Base-by-base conservation (phyloP, 2,888 invertebrate genomes). In the Lepidochitona cinerea region DNA sequence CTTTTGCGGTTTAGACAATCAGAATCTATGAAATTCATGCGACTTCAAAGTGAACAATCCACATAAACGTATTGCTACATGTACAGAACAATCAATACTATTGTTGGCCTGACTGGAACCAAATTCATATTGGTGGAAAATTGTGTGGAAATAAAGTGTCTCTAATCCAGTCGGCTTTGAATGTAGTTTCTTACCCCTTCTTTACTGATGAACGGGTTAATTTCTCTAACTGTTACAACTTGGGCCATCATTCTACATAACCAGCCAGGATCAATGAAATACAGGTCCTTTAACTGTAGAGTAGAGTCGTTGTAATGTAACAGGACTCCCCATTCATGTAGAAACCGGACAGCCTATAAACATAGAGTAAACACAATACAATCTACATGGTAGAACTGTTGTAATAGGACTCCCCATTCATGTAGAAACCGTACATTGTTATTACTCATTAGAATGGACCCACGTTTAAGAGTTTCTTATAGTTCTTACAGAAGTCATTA, bases 161-260 rank as follows among this genome's bases (percentile, higher is more conserved):
- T n/a, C n/a, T n/a, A n/a, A n/a, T n/a, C n/a, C n/a, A n/a, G n/a
- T n/a, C n/a, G n/a, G n/a, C n/a, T n/a, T n/a, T n/a, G 49, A 18
- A 49, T 2, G 7, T 49, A 49, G 18, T 4, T 7, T n/a, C 84
- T 66, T 72, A 89, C 89, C 80, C 89, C 89, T 53, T 85, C 80
- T 12, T 79, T 76, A 65, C 73, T 81, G 68, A 89, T 86, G 79
- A 87, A 89, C 7, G 89, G 88, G 74, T 89, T 89, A 29, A 89
- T 87, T 68, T 88, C 84, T 26, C 82, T 78, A 18, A 88, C 87
- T 6, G 88, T 88, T 70, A 88, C 85, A 18, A 89, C 81, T 69
- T 88, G 87, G 0, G 89, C 88, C 87, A 89, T 88, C 88, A 89
- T 88, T 7, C 85, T 80, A 78, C 89, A 89, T 75, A 89, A 74